phyloP scores from a whole-genome alignment of 2,797 vertebrate genomes.

The Protonibea diacanthus region DNA sequence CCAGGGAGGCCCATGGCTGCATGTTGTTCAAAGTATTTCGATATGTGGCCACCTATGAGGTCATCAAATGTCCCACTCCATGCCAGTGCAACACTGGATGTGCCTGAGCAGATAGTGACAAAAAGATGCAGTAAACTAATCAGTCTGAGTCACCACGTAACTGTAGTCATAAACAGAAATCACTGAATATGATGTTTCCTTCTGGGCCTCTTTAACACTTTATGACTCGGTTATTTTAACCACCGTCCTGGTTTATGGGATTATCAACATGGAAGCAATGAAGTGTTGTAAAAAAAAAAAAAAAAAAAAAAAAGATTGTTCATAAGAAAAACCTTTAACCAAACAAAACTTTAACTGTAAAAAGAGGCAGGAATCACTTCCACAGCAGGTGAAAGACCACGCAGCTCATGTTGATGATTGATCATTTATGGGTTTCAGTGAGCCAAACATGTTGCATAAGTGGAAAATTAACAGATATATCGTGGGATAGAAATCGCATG shows the following conservation, averaged over 20 bases:
- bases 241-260: not conserved
- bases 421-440: conserved; percentile 66
- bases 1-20: conserved; percentile 82
- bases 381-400: conserved; percentile 53
- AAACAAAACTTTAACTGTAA: not conserved
- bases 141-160: conserved; percentile 36
- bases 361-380: conserved; percentile 30
- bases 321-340: not conserved
- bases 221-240: conserved; percentile 22
- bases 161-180: conserved; percentile 54
- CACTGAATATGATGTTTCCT: conserved; percentile 5
- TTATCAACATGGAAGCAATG: not conserved
- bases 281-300: not conserved
- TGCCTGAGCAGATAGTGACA: conserved; percentile 79
- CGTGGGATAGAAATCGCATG: not conserved
- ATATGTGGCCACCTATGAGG: conserved; percentile 86
- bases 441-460: conserved; percentile 39
- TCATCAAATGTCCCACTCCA: conserved; percentile 93
- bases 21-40: conserved; percentile 77
- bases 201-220: not conserved
- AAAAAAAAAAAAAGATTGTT: not conserved
- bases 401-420: conserved; percentile 50
- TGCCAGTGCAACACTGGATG: conserved; percentile 90
- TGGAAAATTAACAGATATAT: not conserved
- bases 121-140: conserved; percentile 53